Percentiles rank a stretch among this genome's conserved stretches.
Evolutionary conservation across 1,140 invertebrate species (phyloP).

Genomic region (Microplitis demolitor): DNA sequence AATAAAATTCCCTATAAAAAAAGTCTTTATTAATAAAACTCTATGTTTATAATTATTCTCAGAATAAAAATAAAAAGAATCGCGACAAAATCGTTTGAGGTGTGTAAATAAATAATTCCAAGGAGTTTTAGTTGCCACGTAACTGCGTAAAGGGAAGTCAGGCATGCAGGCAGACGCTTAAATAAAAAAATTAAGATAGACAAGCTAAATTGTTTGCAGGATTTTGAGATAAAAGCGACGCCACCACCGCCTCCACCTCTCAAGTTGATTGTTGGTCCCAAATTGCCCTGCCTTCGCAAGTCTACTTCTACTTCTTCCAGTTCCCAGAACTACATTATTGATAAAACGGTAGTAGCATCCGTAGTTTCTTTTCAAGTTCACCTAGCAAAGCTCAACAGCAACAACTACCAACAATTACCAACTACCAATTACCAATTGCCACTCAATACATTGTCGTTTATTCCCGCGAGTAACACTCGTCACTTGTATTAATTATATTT

Average conservation of each 20-base stretch:
- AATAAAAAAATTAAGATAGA: slow-evolving; percentile 21
- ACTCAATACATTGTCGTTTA: neutral
- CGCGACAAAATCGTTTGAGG: no score
- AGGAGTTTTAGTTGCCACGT: no score
- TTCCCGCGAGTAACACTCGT: slow-evolving; percentile 15
- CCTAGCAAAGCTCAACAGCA: slow-evolving; percentile 30
- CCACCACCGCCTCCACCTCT: slow-evolving; percentile 53
- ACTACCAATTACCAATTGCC: neutral
- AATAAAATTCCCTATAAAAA: no score
- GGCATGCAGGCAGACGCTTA: slow-evolving; percentile 32
- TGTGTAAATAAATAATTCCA: no score
- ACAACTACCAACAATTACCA: no score
- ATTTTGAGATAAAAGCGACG: slow-evolving; percentile 55
- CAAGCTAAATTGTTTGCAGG: slow-evolving; percentile 48
- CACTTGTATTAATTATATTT: no score
- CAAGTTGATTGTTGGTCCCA: slow-evolving; percentile 56
- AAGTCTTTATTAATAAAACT: no score
- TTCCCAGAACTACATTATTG: slow-evolving; percentile 64
- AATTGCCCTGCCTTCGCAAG: slow-evolving; percentile 58
- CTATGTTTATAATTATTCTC: no score
- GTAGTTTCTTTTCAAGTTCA: slow-evolving; percentile 37
- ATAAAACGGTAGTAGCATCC: slow-evolving; percentile 59
- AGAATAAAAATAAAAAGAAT: no score
- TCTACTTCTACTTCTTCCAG: slow-evolving; percentile 35
- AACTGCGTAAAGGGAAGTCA: neutral